Percentiles rank a stretch among this genome's conserved stretches.
Evolutionary conservation across 2,113 vertebrate species (phyloP).

Genomic region (Lota lota): DNA sequence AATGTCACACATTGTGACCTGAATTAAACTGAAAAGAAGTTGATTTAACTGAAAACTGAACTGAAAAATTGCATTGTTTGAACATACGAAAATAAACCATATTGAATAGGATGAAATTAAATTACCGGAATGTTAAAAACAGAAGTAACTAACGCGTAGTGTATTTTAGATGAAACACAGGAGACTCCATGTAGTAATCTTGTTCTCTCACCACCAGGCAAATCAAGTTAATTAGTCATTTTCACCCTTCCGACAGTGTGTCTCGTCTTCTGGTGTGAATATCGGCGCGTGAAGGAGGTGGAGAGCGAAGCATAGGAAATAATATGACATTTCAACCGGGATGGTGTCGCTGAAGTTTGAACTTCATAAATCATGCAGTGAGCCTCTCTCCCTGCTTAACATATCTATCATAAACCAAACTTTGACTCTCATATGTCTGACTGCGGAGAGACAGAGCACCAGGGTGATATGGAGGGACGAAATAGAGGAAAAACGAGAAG

Average conservation of each 20-base stretch:
- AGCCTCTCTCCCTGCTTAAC: constrained; percentile 31
- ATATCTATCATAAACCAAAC: constrained; percentile 39
- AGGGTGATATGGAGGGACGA: background rate
- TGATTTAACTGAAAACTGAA: no score
- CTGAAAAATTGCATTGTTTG: no score
- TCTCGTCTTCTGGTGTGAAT: background rate
- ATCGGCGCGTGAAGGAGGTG: background rate
- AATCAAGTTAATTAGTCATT: constrained; percentile 19
- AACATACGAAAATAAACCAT: no score
- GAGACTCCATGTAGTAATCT: background rate
- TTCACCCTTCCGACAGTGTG: background rate
- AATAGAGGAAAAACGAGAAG: constrained; percentile 14
- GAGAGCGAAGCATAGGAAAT: constrained; percentile 4
- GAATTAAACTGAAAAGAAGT: no score
- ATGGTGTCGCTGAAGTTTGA: constrained; percentile 31
- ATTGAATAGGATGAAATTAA: no score
- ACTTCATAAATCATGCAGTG: constrained; percentile 37
- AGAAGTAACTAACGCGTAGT: background rate
- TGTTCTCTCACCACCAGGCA: background rate
- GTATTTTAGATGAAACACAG: constrained; percentile 1
- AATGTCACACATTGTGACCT: no score
- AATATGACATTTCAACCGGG: constrained; percentile 17
- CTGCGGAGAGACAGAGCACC: background rate
- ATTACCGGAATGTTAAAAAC: background rate
- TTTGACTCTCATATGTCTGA: constrained; percentile 4